Evolutionary conservation across 2,113 vertebrate genomes (phyloP), one percentile per base, ranked within the genome.

Genomic region (Chunga burmeisteri): DNA sequence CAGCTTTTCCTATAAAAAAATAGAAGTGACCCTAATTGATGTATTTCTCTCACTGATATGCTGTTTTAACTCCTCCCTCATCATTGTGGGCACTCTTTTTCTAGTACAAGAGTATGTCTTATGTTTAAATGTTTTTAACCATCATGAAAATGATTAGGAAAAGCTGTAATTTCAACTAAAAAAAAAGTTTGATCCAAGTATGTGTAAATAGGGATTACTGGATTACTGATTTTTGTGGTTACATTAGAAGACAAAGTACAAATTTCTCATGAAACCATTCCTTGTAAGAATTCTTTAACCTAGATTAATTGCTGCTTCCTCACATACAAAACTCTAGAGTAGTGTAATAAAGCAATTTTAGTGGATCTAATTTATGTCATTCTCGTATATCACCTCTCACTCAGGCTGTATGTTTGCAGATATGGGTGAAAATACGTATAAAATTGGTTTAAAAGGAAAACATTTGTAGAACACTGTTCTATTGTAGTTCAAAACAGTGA

Each of bases 381-480:
- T 81, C 50, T 70, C 20, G 1, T 91, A 34, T 75, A 91, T 86
- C 3, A 4, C 16, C 86, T 62, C 63, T 93, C 66, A 72, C 44
- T 94, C 36, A 46, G 40, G 32, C 38, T 82, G 5, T 68, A 30
- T 61, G 47, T 89, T 85, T 92, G 47, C 67, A 95, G 62, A 92
- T 89, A 87, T 47, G 79, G 59, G 20, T 83, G 40, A 65, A 46
- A 50, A 81, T 59, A 83, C 2, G 29, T 84, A 58, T 92, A 66
- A 86, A 79, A 90, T 89, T 38, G 73, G 42, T 87, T 53, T 83
- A 47, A 95, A 88, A 90, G 67, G 62, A 68, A 92, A 94, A 93
- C 83, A 75, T 82, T 90, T 95, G 90, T 88, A 81, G 77, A 89
- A 82, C 62, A 36, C 49, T 94, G 46, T 55, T 30, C 46, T 58